A percentile compares a stretch with the other conserved stretches of the same genome.
These are phyloP conservation scores for Cyclina sinensis DNA, from an alignment of 1,140 invertebrate species.

Conservation along the genomic window DNA sequence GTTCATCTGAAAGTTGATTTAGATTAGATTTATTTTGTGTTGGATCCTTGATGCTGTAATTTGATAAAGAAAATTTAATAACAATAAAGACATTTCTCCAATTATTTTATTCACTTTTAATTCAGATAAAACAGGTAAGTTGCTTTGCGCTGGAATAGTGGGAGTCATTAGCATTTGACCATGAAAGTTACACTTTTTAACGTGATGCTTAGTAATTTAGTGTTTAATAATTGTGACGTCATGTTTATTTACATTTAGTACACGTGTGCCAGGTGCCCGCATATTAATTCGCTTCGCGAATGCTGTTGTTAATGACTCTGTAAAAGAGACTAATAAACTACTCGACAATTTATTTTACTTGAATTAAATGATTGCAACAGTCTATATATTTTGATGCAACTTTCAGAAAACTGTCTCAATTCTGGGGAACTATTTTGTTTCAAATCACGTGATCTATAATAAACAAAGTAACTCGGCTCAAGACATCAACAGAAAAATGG, in stretches of 20 bases:
- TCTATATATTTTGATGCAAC: neutral
- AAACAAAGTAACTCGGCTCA: constrained; percentile 32
- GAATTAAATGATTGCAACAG: neutral
- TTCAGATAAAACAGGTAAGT: too few species aligned
- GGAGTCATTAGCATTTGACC: too few species aligned
- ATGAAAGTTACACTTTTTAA: constrained; percentile 2
- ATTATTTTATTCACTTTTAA: too few species aligned
- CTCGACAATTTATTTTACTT: neutral
- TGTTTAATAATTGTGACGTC: constrained; percentile 46
- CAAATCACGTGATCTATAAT: constrained; percentile 33
- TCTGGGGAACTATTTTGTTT: constrained; percentile 4
- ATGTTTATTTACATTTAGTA: constrained; percentile 56
- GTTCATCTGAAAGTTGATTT: too few species aligned
- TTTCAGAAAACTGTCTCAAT: neutral
- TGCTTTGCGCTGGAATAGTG: too few species aligned
- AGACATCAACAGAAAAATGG: constrained; percentile 64
- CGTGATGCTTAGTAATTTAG: constrained; percentile 19
- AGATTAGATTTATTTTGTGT: too few species aligned
- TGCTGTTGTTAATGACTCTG: too few species aligned
- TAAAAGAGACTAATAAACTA: too few species aligned
- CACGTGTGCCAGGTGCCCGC: constrained; percentile 43
- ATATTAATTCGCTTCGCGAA: neutral
- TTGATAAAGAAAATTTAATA: too few species aligned
- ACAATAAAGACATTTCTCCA: too few species aligned
- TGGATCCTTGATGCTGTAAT: too few species aligned